A percentile compares a stretch with the other conserved stretches of the same genome.
These are phyloP conservation scores for Valencia hispanica DNA, from an alignment of 2,797 vertebrate species.

Conservation along the genomic window DNA sequence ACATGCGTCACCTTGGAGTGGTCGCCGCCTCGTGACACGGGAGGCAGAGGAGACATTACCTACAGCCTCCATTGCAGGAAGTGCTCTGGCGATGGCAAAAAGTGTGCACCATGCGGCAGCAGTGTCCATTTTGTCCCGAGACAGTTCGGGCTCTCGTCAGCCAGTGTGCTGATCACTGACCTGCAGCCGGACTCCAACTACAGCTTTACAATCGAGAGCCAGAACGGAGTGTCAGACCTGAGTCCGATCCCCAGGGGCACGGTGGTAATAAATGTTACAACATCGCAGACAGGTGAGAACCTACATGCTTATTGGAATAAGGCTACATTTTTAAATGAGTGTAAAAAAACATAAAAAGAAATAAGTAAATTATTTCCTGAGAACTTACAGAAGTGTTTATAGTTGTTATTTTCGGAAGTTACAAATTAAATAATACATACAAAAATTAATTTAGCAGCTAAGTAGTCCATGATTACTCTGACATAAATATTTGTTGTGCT, in stretches of 20 bases:
- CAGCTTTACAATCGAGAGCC: slow-evolving; percentile 83
- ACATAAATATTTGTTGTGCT: neutral
- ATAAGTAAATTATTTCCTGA: neutral
- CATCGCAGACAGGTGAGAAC: slow-evolving; percentile 84
- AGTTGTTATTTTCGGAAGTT: neutral
- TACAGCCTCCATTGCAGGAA: slow-evolving; percentile 85
- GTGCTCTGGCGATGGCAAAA: slow-evolving; percentile 75
- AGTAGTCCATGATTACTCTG: neutral
- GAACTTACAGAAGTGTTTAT: neutral
- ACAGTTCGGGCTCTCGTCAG: slow-evolving; percentile 79
- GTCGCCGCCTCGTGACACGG: slow-evolving; percentile 80
- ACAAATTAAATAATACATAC: neutral
- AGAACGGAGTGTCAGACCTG: slow-evolving; percentile 83
- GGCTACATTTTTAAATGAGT: neutral
- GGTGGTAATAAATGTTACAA: slow-evolving; percentile 83
- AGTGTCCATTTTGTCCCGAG: slow-evolving; percentile 83
- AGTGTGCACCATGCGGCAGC: slow-evolving; percentile 80
- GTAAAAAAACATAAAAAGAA: neutral
- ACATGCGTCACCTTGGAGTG: slow-evolving; percentile 86
- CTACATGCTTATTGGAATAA: neutral
- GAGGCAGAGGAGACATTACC: slow-evolving; percentile 81
- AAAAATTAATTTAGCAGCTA: neutral
- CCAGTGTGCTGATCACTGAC: slow-evolving; percentile 80
- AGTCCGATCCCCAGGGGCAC: slow-evolving; percentile 77
- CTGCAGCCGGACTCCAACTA: slow-evolving; percentile 86